These are phyloP conservation scores for Hypothenemus hampei DNA, from an alignment of 1,140 invertebrate species.

Conservation along the genomic window DNA sequence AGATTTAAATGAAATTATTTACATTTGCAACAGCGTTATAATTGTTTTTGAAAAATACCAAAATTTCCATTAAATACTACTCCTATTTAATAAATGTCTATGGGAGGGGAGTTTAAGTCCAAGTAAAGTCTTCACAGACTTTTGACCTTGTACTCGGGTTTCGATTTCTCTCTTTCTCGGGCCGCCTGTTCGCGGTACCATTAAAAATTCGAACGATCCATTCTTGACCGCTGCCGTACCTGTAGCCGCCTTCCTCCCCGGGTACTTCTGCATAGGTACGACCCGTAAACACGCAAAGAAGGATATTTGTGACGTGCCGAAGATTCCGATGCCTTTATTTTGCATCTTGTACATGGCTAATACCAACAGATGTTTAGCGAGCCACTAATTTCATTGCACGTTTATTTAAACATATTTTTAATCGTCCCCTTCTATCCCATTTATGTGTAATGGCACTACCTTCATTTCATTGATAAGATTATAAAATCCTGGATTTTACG, in stretches of 20 bases:
- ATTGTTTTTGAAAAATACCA: too few species aligned
- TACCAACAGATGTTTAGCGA: constrained; percentile 16
- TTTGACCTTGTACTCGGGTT: constrained; percentile 10
- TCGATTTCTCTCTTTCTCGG: constrained; percentile 9
- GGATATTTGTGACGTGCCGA: constrained; percentile 21
- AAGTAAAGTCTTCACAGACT: not conserved
- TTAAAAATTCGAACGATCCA: constrained; percentile 16
- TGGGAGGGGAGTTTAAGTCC: not conserved
- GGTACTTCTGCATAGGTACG: constrained; percentile 14
- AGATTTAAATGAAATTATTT: too few species aligned
- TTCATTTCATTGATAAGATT: constrained; percentile 4
- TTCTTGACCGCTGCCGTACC: constrained; percentile 4
- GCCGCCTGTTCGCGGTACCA: constrained; percentile 7
- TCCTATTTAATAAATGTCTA: too few species aligned
- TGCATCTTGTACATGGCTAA: constrained; percentile 8
- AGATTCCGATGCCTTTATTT: constrained; percentile 11
- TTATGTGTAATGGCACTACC: constrained; percentile 9
- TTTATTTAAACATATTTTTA: too few species aligned
- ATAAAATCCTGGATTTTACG: not conserved
- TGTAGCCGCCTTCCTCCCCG: not conserved
- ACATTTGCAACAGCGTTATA: too few species aligned
- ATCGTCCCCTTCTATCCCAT: constrained; percentile 15
- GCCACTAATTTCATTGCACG: too few species aligned
- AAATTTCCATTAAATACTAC: too few species aligned
- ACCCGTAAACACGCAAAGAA: constrained; percentile 20